Evolutionary conservation across 2,113 vertebrate genomes (phyloP).

Genomic region (Pipa parva): DNA sequence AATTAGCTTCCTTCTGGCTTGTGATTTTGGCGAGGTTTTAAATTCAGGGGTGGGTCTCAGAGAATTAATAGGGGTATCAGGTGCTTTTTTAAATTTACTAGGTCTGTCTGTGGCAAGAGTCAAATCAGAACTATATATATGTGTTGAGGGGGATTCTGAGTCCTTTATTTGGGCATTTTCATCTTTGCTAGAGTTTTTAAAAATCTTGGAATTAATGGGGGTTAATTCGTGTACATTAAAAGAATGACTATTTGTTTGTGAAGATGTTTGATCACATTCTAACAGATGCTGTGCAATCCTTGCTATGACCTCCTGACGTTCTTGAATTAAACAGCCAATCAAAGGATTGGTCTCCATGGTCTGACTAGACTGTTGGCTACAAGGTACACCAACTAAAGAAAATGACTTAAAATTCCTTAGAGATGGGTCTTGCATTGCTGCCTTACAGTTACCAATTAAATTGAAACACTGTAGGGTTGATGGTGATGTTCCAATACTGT

Average conservation of each 20-base stretch:
- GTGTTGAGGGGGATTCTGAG: conserved; percentile 64
- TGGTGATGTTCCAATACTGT: conserved; percentile 59
- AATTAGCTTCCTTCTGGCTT: conserved; percentile 75
- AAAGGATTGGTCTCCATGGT: conserved; percentile 79
- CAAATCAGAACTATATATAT: conserved; percentile 45
- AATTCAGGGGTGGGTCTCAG: conserved; percentile 58
- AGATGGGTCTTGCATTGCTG: conserved; percentile 59
- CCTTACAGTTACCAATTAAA: conserved; percentile 61
- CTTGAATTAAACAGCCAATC: conserved; percentile 91
- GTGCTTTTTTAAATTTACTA: conserved; percentile 52
- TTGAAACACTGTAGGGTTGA: conserved; percentile 63
- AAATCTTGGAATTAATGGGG: conserved; percentile 65
- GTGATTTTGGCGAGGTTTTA: conserved; percentile 68
- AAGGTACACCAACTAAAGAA: conserved; percentile 65
- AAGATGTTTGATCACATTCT: conserved; percentile 85
- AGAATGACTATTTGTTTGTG: conserved; percentile 70
- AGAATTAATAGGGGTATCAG: conserved; percentile 66
- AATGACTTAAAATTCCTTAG: conserved; percentile 80
- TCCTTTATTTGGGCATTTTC: conserved; percentile 70
- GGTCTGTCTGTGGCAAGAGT: conserved; percentile 55
- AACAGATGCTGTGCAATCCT: conserved; percentile 94
- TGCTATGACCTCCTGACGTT: conserved; percentile 93
- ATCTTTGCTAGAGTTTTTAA: conserved; percentile 64
- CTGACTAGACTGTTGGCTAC: conserved; percentile 64
- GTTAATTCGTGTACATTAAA: conserved; percentile 62